Percentiles rank a stretch among this genome's conserved stretches.
Evolutionary conservation across 2,888 invertebrate genomes (phyloP).

Genomic region (Pyrrhosoma nymphula): DNA sequence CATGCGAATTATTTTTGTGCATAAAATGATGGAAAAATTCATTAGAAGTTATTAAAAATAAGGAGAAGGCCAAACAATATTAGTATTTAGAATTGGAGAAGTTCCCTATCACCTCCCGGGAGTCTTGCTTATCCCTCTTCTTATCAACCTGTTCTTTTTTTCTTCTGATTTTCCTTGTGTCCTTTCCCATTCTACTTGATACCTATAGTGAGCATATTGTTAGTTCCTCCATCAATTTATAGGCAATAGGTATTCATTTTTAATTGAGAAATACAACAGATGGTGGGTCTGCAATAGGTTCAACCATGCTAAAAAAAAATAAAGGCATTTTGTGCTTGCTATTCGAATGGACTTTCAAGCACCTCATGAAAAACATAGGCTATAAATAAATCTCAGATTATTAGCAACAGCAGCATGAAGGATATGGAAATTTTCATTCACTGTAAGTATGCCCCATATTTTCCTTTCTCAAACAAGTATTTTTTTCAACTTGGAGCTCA

Average conservation of each 20-base stretch:
- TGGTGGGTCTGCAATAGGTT: background rate
- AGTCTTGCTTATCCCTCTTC: slow-evolving; percentile 24
- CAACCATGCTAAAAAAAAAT: background rate
- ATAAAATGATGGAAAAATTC: background rate
- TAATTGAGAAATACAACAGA: background rate
- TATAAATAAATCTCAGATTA: too few relatives aligned
- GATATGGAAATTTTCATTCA: too few relatives aligned
- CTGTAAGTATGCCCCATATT: too few relatives aligned
- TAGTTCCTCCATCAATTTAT: slow-evolving; percentile 7
- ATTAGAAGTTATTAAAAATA: background rate
- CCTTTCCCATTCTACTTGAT: slow-evolving; percentile 44
- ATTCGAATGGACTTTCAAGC: background rate
- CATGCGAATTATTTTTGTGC: background rate
- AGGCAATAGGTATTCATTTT: background rate
- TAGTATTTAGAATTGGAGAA: slow-evolving; percentile 29
- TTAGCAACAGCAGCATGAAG: too few relatives aligned
- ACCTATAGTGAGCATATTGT: slow-evolving; percentile 35
- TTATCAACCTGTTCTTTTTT: slow-evolving; percentile 34
- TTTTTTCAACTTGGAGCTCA: too few relatives aligned
- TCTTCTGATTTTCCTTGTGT: slow-evolving; percentile 13
- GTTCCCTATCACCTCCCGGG: slow-evolving; percentile 56
- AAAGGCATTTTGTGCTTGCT: background rate
- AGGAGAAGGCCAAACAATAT: slow-evolving; percentile 5
- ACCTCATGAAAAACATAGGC: too few relatives aligned
- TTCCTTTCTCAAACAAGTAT: too few relatives aligned